These are phyloP conservation scores for Lepus oiostolus DNA, from an alignment of 2,797 vertebrate genomes.

Conservation along the genomic window DNA sequence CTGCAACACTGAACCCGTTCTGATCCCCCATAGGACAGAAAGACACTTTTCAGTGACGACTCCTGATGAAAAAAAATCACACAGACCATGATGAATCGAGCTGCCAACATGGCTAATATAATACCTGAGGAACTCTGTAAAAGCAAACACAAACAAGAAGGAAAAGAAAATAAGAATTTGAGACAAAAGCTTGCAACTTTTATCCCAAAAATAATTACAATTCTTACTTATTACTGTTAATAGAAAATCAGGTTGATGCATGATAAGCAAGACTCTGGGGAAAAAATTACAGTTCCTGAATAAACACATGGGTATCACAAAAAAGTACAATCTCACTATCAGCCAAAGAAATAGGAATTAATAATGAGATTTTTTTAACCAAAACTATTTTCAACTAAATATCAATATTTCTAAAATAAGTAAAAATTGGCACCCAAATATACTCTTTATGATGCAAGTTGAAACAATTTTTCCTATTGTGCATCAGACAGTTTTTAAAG, in stretches of 20 bases:
- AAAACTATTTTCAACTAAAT: background rate
- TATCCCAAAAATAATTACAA: background rate
- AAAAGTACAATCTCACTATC: background rate
- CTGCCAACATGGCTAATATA: background rate
- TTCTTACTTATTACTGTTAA: background rate
- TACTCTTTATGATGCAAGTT: too few relatives aligned
- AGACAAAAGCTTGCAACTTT: background rate
- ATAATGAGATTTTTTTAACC: background rate
- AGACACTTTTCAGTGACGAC: background rate
- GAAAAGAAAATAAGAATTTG: background rate
- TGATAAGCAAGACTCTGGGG: too few relatives aligned
- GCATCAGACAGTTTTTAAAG: too few relatives aligned
- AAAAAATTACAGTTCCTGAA: background rate
- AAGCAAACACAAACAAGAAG: background rate
- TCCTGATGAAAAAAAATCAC: too few relatives aligned
- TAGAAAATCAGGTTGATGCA: background rate
- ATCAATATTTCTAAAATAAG: background rate
- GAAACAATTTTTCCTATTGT: accelerated
- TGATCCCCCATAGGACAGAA: background rate
- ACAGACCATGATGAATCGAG: background rate
- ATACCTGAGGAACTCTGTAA: background rate
- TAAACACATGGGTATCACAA: accelerated
- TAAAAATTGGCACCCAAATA: background rate
- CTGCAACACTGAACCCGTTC: background rate
- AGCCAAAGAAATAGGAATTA: background rate